These are phyloP conservation scores for Orchestia grillus DNA, from an alignment of 1,140 invertebrate genomes.

Conservation along the genomic window DNA sequence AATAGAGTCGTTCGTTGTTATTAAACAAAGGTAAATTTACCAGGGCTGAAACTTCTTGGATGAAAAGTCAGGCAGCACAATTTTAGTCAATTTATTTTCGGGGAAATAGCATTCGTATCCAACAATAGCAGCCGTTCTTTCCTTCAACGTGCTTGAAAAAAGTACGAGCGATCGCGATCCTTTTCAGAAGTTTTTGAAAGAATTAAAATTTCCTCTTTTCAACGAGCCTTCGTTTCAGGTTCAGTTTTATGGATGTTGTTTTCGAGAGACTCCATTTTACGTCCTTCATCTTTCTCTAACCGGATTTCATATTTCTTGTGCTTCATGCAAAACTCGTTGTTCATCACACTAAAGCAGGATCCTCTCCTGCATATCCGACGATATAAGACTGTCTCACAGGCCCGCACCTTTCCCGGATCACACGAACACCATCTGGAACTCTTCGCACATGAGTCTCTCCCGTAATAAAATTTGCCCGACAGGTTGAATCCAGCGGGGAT, in stretches of 20 bases:
- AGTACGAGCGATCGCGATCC: neutral
- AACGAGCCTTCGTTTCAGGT: neutral
- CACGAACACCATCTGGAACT: conserved; percentile 20
- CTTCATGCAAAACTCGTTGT: conserved; percentile 14
- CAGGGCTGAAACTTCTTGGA: neutral
- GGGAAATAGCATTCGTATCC: neutral
- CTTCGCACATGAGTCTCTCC: conserved; percentile 51
- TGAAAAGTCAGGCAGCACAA: neutral
- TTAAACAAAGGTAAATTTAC: conserved; percentile 37
- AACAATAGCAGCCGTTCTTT: neutral
- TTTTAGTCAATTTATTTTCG: neutral
- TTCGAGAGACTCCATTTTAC: neutral
- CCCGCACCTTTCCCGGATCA: conserved; percentile 8
- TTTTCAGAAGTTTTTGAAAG: neutral
- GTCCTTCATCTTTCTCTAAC: neutral
- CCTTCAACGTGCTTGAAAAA: neutral
- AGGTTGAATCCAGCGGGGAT: conserved; percentile 51
- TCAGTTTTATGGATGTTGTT: neutral
- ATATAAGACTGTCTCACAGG: neutral
- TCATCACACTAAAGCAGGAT: conserved; percentile 1
- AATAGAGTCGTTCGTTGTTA: conserved; percentile 9
- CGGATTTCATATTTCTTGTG: conserved; percentile 25
- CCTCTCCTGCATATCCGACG: conserved; percentile 13
- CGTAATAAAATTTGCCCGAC: conserved; percentile 44
- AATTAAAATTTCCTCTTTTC: neutral